Evolutionary conservation across 1,140 invertebrate species (phyloP).

Genomic region (Bombus breviceps): DNA sequence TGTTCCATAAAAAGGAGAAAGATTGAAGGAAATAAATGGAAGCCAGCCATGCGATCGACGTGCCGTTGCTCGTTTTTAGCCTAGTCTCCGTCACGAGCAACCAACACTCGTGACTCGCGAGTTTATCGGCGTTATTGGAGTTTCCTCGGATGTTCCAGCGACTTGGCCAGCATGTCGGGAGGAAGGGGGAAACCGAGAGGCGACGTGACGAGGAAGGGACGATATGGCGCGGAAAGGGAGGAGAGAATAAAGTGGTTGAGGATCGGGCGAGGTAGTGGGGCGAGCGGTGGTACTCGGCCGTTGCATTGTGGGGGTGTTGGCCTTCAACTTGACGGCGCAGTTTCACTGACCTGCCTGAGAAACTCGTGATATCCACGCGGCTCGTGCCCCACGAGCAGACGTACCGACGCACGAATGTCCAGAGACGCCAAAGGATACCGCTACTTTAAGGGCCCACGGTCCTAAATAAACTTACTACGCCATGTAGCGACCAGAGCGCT

Average conservation of each 20-base stretch:
- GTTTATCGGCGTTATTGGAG: constrained; percentile 75
- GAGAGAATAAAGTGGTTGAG: constrained; percentile 58
- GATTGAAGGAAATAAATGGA: not conserved
- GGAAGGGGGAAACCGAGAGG: not conserved
- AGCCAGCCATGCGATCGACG: not conserved
- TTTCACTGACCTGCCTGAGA: constrained; percentile 84
- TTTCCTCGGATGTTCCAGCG: constrained; percentile 72
- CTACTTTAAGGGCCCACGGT: constrained; percentile 58
- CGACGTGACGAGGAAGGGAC: constrained; percentile 5
- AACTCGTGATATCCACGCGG: constrained; percentile 78
- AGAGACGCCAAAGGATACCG: constrained; percentile 63
- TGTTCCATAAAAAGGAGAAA: not conserved
- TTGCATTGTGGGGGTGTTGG: constrained; percentile 84
- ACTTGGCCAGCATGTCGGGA: constrained; percentile 16
- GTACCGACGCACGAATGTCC: constrained; percentile 44
- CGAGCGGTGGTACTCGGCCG: constrained; percentile 71
- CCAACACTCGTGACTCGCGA: constrained; percentile 31
- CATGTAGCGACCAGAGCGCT: not conserved
- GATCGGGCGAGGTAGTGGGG: constrained; percentile 53
- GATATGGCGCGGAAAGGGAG: constrained; percentile 35
- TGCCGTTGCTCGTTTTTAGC: not conserved
- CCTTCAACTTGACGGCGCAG: constrained; percentile 84
- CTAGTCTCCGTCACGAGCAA: not conserved
- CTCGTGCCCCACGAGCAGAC: constrained; percentile 64
- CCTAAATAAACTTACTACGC: constrained; percentile 64